Evolutionary conservation across 2,888 invertebrate species (phyloP), one percentile per base, ranked within the genome.

Genomic region (Priocnemis perturbator): DNA sequence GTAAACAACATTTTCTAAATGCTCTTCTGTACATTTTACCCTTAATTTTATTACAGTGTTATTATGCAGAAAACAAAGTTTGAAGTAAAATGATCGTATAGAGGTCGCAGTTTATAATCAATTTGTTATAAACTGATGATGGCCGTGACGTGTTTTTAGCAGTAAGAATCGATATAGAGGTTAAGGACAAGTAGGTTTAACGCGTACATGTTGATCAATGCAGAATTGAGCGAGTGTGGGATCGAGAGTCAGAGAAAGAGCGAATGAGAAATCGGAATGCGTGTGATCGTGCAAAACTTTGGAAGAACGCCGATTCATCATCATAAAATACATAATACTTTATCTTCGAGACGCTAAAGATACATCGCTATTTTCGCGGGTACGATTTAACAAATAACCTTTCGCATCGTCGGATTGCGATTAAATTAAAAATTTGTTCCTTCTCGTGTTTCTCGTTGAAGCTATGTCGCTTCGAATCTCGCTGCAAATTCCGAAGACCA

Each of bases 1-100:
- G 72, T 81, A 81, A 73, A 83, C 78, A 77, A 79, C 77, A 80
- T 87, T 87, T 84, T 82, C 83, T 85, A 82, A 86, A 83, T 77
- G 79, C 84, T 86, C 84, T 86, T 87, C 85, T 89, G 89, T 89
- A 88, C 86, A 89, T 88, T 89, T 87, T 86, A 84, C 84, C 86
- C 79, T 79, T 85, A 84, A 86, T 82, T 87, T 85, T 86, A 84
- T 82, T 85, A 85, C 82, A 72, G 79, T 84, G 80, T 83, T 79
- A 79, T 60, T 74, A 67, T 67, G 64, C 67, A 60, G 44, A 58
- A 19, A 68, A 67, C 74, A 71, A 78, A 74, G 72, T 75, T 74
- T 75, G 72, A 55, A 77, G 71, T 72, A 77, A 79, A 62, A 37
- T 71, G 52, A 74, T 67, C 73, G 67, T 52, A 52, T 58, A 68